Conservation (phyloP, 2,113 vertebrate species). For the Xiphophorus couchianus region DNA sequence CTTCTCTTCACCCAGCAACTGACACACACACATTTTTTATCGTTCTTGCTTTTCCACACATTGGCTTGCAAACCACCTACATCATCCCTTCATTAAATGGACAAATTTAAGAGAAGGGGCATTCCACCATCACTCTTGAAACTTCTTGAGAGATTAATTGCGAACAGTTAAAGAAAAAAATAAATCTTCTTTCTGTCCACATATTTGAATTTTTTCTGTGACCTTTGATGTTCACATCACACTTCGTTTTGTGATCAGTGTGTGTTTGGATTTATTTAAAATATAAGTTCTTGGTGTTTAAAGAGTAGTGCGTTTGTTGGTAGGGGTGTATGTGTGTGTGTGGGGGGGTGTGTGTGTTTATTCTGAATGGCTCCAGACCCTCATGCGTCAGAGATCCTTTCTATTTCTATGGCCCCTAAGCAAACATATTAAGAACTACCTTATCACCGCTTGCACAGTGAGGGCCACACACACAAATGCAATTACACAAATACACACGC, state of each 20-base stretch:
- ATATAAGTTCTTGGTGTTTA: neutral
- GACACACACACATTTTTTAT: slow-evolving; percentile 22
- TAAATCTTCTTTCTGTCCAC: neutral
- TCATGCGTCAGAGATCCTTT: slow-evolving; percentile 81
- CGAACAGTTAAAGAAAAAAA: slow-evolving; percentile 4
- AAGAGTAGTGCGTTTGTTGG: neutral
- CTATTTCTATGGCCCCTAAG: slow-evolving; percentile 73
- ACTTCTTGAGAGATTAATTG: slow-evolving; percentile 50
- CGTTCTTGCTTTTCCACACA: neutral
- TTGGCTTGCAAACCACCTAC: neutral
- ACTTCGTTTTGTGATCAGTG: neutral
- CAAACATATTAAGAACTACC: slow-evolving; percentile 83
- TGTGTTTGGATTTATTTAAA: neutral
- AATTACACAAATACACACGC: slow-evolving; percentile 31
- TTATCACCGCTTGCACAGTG: slow-evolving; percentile 82
- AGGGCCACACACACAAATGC: slow-evolving; percentile 35
- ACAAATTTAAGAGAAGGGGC: neutral
- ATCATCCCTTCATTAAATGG: neutral
- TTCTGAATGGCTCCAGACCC: slow-evolving; percentile 65
- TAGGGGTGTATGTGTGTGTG: neutral
- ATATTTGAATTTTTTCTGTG: neutral
- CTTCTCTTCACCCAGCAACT: slow-evolving; percentile 74
- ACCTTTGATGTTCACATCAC: slow-evolving; percentile 54
- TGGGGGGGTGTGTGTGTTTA: slow-evolving; percentile 26
- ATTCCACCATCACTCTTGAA: slow-evolving; percentile 35